These are phyloP conservation scores for Emydura subglobosa DNA, from an alignment of 2,113 vertebrate species.

Conservation along the genomic window DNA sequence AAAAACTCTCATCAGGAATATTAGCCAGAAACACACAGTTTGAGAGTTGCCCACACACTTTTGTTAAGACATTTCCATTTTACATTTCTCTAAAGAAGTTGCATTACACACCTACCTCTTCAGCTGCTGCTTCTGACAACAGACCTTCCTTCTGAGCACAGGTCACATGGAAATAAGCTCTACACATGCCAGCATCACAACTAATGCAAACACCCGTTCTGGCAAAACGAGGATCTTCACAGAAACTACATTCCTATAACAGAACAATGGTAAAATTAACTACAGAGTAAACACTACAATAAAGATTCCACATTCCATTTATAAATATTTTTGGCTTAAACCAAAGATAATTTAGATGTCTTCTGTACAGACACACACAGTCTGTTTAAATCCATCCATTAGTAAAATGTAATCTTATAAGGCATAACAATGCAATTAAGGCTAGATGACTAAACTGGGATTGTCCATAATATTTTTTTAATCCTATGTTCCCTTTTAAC, in stretches of 20 bases:
- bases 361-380: background rate
- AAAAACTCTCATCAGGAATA: background rate
- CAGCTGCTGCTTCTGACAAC: constrained; percentile 96
- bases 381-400: background rate
- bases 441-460: background rate
- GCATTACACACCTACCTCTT: constrained; percentile 85
- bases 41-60: background rate
- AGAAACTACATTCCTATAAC: constrained; percentile 95
- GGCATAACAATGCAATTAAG: background rate
- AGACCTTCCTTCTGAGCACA: constrained; percentile 98
- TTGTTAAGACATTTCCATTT: background rate
- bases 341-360: background rate
- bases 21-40: background rate
- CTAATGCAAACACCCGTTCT: constrained; percentile 98
- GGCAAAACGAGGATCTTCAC: constrained; percentile 95
- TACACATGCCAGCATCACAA: constrained; percentile 98
- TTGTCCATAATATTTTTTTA: background rate
- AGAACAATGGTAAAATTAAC: constrained; percentile 12
- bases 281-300: background rate
- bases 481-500: background rate
- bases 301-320: background rate
- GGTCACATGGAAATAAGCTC: constrained; percentile 97
- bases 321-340: background rate
- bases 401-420: background rate
- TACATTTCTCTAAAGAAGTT: background rate